Percentiles rank a stretch among this genome's conserved stretches.
Evolutionary conservation across 2,888 invertebrate genomes (phyloP).

Genomic region (Emesis furor): DNA sequence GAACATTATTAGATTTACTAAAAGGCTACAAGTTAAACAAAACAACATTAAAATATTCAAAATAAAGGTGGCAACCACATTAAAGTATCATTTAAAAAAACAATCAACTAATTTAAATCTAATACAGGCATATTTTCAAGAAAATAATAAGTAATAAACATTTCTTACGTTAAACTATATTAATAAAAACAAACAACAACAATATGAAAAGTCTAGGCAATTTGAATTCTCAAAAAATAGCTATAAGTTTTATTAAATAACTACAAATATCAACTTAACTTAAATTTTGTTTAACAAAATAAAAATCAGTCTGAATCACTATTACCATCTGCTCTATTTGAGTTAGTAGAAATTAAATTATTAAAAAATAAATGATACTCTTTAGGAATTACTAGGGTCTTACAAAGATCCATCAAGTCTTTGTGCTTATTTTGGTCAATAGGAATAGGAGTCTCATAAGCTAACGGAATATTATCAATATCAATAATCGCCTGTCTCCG

Average conservation of each 20-base stretch:
- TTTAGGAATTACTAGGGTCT: constrained; percentile 29
- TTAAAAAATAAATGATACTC: constrained; percentile 34
- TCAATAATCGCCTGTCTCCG: background rate
- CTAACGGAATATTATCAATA: constrained; percentile 5
- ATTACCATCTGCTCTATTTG: constrained; percentile 14
- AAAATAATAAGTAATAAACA: too few species aligned
- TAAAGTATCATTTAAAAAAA: too few species aligned
- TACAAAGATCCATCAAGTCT: constrained; percentile 38
- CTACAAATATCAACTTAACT: background rate
- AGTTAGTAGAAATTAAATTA: constrained; percentile 1
- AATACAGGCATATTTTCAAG: too few species aligned
- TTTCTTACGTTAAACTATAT: background rate
- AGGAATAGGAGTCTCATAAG: constrained; percentile 32
- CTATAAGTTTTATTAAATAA: background rate
- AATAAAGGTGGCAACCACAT: too few species aligned
- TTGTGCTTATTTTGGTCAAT: constrained; percentile 43
- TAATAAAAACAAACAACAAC: constrained; percentile 5
- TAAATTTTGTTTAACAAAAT: background rate
- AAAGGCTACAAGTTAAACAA: constrained; percentile 5
- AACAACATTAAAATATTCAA: too few species aligned
- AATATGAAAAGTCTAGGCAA: background rate
- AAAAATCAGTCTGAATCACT: background rate
- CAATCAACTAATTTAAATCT: background rate
- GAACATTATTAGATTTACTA: background rate
- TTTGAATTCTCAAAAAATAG: constrained; percentile 11